Base-by-base conservation (phyloP, 2,113 vertebrate species). In the Cranoglanis bouderius region DNA sequence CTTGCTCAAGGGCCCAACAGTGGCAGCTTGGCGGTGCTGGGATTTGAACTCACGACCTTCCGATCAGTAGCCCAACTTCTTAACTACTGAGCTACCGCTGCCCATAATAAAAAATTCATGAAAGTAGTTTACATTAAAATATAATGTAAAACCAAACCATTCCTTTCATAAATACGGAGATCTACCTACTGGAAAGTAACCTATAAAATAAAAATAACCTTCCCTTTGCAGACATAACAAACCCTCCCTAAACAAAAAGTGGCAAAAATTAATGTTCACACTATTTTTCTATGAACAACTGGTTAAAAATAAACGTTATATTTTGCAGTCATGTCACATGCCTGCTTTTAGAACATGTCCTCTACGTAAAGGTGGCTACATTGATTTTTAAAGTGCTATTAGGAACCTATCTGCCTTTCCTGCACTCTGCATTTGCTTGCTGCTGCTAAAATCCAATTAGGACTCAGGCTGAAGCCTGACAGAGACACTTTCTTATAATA, bases 361-460 rank as follows among this genome's bases (percentile, higher is more conserved):
- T 78, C 10, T 67, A 53, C 55, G 67, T 90, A 70, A 90, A 89
- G 18, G 2, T 84, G 91, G 88, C 57, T 88, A n/a, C 92, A 95
- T 95, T 92, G 94, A 94, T 95, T 94, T 91, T 90, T 89, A 90
- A 91, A 92, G 87, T 16, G 67, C 67, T 35, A 35, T 86, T 74
- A 80, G 32, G 24, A 80, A 78, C 55, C 63, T 7, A 92, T 94
- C 88, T 92, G 89, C 78, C 85, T 90, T 89, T 89, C 81, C 72
- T 89, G 85, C 12, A 12, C 88, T 88, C 77, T 85, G 38, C 21
- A 51, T 53, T 86, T 87, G 87, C 92, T 91, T 65, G n/a, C 59
- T 84, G 38, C 65, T 80, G 24, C 72, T 78, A 51, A 78, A 88
- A 88, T 84, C 14, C 38, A 85, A 78, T 85, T 65, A 88, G 43